Evolutionary conservation across 1,140 invertebrate species (phyloP), one percentile per base, ranked within the genome.

Genomic region (Archivesica marissinica): DNA sequence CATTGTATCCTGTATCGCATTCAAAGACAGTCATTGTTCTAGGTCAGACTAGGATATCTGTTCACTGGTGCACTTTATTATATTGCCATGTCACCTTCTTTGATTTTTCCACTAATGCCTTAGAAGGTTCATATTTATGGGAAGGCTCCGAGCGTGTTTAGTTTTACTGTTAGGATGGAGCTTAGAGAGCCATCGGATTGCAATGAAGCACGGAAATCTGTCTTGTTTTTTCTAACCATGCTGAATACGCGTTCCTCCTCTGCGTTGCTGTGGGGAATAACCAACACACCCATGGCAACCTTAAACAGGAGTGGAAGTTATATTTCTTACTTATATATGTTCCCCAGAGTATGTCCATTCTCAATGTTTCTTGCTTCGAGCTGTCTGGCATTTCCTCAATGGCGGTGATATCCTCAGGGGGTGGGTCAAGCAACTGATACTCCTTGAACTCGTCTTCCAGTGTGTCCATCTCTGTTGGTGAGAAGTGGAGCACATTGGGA

Each of bases 261-360:
- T 28, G 76, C 76, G 44, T 79, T 79, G 56, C 38, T 79, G 38
- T 79, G 54, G 33, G 59, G 54, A 79, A 79, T 79, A 28, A 79
- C 35, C 30, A 74, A 44, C 2, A 47, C 70, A 50, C 25, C 38
- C 30, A 25, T 30, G 9, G 38, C 70, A 74, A 74, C n/a, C 4
- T 47, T n/a, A 30, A 25, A 23, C 38, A 79, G 38, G 64, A 44
- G 30, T 17, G 56, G 54, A 33, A 79, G 64, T 15, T 6, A n/a
- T 20, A n/a, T 76, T 76, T 52, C 13, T 70, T 39, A 23, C 33
- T 23, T 9, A 76, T 44, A 33, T 79, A 33, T 33, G 39, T 7
- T 7, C 17, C 35, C 56, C 56, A 79, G 20, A 66, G 4, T 39
- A 64, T 41, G n/a, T 61, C 54, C 38, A 44, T 79, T 47, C 56